Base-by-base conservation (phyloP, 2,888 invertebrate species). In the Operophtera brumata region DNA sequence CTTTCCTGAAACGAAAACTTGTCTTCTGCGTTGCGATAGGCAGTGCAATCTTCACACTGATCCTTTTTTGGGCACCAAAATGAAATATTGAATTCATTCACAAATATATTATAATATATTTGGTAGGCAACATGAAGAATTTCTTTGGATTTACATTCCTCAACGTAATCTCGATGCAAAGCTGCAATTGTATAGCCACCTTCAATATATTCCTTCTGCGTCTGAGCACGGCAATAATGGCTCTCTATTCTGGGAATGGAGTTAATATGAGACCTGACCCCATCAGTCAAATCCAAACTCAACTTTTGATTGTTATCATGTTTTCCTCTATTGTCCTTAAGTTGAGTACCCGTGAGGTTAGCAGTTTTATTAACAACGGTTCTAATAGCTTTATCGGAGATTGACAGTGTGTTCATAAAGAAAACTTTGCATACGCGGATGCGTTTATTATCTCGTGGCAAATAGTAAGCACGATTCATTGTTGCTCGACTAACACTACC, bases 11-110 rank as follows among this genome's bases (percentile, higher is more conserved):
- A 47, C 10, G 43, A 42, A 25, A 34, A 20, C 37, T 52, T 52
- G 37, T 53, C 39, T 39, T 48, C 45, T 34, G 48, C 40, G 20
- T 54, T 48, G 14, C 40, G 26, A 43, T 43, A 53, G 43, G 47
- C 51, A 35, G 51, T 44, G 37, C 47, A 58, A 32, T 61, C 58
- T 20, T 56, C 58, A 51, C 52, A 57, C 45, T 59, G 57, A 13
- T 61, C 61, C 32, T 54, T 61, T 46, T 57, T 61, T 12, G 56
- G 56, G 20, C 26, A 46, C 44, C 51, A 51, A 51, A 61, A 58
- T 30, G 58, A 58, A 20, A 39, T 39, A 39, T 39, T 39, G 20
- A 39, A 39, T 10, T 39, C 39, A 20, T 14, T 39, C 5, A 20
- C 10, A 11, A 35, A 35, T n/a, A 35, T 35, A 11, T 35, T 28